Percentiles rank a stretch among this genome's conserved stretches.
Evolutionary conservation across 2,113 vertebrate species (phyloP).

Genomic region (Ellobius talpinus): DNA sequence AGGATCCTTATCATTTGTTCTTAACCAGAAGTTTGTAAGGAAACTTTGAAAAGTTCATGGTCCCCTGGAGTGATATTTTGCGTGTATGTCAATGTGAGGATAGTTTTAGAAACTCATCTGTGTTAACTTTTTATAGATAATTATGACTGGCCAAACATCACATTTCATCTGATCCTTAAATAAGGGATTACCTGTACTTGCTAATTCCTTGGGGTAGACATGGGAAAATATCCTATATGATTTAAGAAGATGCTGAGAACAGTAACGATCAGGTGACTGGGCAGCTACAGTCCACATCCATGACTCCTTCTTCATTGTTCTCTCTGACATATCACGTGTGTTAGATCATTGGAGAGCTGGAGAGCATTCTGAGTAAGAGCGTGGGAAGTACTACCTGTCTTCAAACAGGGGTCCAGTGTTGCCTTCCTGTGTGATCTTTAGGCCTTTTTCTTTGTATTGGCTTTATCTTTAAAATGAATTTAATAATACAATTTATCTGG

Average conservation of each 20-base stretch:
- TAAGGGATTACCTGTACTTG: background rate
- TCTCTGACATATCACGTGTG: background rate
- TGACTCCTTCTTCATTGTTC: background rate
- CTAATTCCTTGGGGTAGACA: background rate
- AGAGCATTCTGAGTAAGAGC: background rate
- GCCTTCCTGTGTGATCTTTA: background rate
- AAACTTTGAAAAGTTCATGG: background rate
- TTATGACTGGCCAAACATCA: background rate
- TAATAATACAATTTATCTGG: background rate
- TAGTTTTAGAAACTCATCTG: background rate
- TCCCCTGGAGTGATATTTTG: background rate
- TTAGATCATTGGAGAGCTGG: background rate
- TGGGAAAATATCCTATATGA: background rate
- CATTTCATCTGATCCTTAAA: slow-evolving; percentile 23
- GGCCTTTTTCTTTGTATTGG: background rate
- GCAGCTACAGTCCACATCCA: background rate
- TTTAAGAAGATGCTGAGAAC: background rate
- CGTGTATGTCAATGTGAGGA: background rate
- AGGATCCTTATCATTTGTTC: background rate
- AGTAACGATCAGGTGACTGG: background rate
- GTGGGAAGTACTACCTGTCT: background rate
- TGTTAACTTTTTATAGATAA: background rate
- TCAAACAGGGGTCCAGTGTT: background rate
- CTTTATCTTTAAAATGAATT: slow-evolving; percentile 18
- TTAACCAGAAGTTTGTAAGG: background rate